Evolutionary conservation across 1,140 invertebrate species (phyloP).

Genomic region (Heliconius congener): DNA sequence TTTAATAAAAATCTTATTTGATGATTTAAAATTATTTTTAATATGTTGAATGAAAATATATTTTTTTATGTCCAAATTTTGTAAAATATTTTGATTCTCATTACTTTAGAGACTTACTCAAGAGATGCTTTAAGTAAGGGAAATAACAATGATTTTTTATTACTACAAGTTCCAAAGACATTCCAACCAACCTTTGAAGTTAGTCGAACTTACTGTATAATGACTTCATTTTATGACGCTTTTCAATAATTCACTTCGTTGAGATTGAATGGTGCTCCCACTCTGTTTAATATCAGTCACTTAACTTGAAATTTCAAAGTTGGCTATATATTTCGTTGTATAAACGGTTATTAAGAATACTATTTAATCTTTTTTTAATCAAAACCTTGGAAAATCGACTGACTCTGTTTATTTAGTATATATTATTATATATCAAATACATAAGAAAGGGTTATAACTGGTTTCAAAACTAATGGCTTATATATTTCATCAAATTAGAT

Average conservation of each 20-base stretch:
- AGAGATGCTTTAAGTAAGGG: neutral
- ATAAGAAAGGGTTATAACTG: no score
- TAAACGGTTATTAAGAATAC: neutral
- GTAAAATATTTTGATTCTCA: no score
- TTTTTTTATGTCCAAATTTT: no score
- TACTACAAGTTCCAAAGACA: slow-evolving; percentile 35
- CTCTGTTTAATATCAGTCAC: slow-evolving; percentile 27
- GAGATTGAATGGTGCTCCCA: slow-evolving; percentile 31
- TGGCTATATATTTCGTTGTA: slow-evolving; percentile 17
- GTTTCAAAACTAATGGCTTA: no score
- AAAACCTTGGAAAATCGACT: neutral
- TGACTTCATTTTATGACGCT: slow-evolving; percentile 41
- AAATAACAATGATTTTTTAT: slow-evolving; percentile 42
- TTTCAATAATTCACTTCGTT: slow-evolving; percentile 44
- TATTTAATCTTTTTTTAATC: neutral
- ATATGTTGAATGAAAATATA: no score
- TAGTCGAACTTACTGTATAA: slow-evolving; percentile 35
- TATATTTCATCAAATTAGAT: no score
- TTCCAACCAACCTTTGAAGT: slow-evolving; percentile 23
- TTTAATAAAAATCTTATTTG: no score
- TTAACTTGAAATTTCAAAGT: slow-evolving; percentile 19
- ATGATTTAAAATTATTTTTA: no score
- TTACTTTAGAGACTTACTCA: neutral
- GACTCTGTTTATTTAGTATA: no score
- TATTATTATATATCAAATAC: no score